Percentiles rank a stretch among this genome's conserved stretches.
Evolutionary conservation across 2,888 invertebrate genomes (phyloP).

Genomic region (Ectobius pallidus): DNA sequence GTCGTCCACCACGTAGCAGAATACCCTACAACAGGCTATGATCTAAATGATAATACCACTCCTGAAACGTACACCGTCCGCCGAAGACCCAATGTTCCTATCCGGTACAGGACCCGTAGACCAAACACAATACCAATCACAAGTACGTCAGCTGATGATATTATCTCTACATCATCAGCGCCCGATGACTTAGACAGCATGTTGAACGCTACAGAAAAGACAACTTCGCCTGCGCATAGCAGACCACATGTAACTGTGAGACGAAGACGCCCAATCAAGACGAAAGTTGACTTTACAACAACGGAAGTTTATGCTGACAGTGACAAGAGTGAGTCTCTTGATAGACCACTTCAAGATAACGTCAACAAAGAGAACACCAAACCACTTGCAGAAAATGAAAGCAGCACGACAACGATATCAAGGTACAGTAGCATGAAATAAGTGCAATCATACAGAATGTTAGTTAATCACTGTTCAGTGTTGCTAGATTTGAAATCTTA

Average conservation of each 20-base stretch:
- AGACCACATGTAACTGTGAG: background rate
- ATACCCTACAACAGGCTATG: background rate
- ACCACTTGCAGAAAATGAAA: constrained; percentile 5
- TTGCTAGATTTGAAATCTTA: no score
- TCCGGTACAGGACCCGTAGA: background rate
- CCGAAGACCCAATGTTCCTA: constrained; percentile 17
- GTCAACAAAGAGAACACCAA: constrained; percentile 20
- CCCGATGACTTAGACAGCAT: background rate
- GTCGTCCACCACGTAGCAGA: background rate
- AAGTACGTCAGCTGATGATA: background rate
- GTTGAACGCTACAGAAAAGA: background rate
- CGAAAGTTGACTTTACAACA: background rate
- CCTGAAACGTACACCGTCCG: constrained; percentile 25
- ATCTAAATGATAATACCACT: constrained; percentile 13
- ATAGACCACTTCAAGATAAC: constrained; percentile 25
- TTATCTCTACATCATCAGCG: background rate
- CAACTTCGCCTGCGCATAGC: background rate
- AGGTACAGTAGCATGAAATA: constrained; percentile 4
- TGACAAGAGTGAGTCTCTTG: constrained; percentile 23
- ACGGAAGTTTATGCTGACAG: constrained; percentile 22
- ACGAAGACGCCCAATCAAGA: constrained; percentile 13
- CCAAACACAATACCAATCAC: background rate
- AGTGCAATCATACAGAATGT: no score
- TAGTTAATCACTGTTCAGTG: no score
- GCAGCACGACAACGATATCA: background rate